Evolutionary conservation across 2,888 invertebrate genomes (phyloP), one percentile per base, ranked within the genome.

Genomic region (Anthoptus insignis): DNA sequence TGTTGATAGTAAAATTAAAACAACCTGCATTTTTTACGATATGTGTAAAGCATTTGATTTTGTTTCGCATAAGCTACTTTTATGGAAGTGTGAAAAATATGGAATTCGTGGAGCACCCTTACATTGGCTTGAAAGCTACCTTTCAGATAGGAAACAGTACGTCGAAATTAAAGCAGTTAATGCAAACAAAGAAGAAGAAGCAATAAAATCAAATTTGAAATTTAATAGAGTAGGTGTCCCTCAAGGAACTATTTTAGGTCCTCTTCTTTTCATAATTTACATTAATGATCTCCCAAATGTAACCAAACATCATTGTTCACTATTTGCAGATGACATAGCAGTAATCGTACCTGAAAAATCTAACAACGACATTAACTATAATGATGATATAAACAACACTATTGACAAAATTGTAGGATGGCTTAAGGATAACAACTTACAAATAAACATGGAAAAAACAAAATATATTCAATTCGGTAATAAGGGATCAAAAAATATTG

Each of bases 191-290:
- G 57, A 58, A 47, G n/a, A 37, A 6, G 37, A 5, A 14, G 14
- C 19, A 4, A 2, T 7, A 2, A 57, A 19, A 32, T 57, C 57
- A 2, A 21, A 57, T 9, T 5, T 21, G 4, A 58, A 47, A 47
- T 47, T 21, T 11, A 58, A 58, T 6, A 58, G 11, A n/a, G 47
- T 58, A 22, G 58, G 58, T 1, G 58, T 58, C 5, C 58, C 58
- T 1, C 58, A 47, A 14, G 58, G 58, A 3, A 49, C 22, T n/a
- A 24, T 59, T 19, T 13, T 49, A 14, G 58, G 58, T 7, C 49
- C 58, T 0, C 24, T 59, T 9, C 16, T 49, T 1, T 59, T 59
- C 3, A 59, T 59, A 3, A 19, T 59, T 9, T 52, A 52, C 34
- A 45, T 49, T 3, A 59, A 34, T 21, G 49, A 59, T 16, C 21